Conservation (phyloP, 2,888 invertebrate genomes). For the Noctua pronuba region DNA sequence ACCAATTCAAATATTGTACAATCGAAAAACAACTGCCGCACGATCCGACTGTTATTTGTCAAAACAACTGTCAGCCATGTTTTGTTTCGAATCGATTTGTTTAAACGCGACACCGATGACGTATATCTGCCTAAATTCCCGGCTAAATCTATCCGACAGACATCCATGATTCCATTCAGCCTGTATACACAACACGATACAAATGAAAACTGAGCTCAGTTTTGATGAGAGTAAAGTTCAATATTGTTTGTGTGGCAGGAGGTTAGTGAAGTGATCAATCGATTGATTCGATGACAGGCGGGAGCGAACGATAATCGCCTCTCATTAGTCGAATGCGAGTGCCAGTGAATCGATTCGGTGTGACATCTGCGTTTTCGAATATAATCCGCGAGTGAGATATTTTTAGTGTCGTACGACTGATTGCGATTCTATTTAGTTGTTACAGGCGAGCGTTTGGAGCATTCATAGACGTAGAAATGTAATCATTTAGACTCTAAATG, state of each 20-base stretch:
- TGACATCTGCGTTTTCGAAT: constrained; percentile 72
- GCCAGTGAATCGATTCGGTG: constrained; percentile 75
- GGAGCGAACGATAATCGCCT: constrained; percentile 82
- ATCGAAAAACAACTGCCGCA: constrained; percentile 54
- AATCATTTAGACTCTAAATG: not conserved
- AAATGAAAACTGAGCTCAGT: constrained; percentile 52
- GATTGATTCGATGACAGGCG: constrained; percentile 83
- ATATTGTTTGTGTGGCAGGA: constrained; percentile 48
- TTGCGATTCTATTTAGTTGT: constrained; percentile 57
- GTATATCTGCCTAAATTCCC: constrained; percentile 81
- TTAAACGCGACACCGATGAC: constrained; percentile 78
- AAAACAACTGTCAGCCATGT: constrained; percentile 72
- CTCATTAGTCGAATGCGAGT: constrained; percentile 79
- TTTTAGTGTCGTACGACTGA: constrained; percentile 66
- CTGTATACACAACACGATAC: constrained; percentile 59
- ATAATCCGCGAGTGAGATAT: constrained; percentile 66
- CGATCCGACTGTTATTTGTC: constrained; percentile 68
- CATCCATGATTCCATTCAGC: constrained; percentile 72
- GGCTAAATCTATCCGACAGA: constrained; percentile 84
- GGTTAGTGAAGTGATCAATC: constrained; percentile 75
- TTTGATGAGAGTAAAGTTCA: constrained; percentile 51
- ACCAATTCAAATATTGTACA: constrained; percentile 59
- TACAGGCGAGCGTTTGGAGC: not conserved
- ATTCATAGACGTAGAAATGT: not conserved
- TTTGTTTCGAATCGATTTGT: constrained; percentile 74